These are phyloP conservation scores for Drosophila ogumai DNA, from an alignment of 1,140 invertebrate species.

Conservation along the genomic window DNA sequence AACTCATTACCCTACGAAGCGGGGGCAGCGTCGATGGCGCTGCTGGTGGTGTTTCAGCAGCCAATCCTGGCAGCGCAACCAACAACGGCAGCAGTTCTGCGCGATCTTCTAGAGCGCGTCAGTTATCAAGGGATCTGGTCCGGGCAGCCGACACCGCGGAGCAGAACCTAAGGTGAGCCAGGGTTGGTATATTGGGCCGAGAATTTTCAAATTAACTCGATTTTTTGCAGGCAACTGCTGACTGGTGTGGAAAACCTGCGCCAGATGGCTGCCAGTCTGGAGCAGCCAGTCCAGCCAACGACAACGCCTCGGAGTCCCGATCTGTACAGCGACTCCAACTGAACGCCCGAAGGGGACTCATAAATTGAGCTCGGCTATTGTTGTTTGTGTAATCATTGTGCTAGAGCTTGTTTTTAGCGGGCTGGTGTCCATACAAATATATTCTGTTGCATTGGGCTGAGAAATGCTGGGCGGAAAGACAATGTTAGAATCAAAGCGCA, in stretches of 20 bases:
- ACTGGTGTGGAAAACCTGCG: slow-evolving; percentile 88
- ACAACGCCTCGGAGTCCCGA: slow-evolving; percentile 68
- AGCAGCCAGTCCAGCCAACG: slow-evolving; percentile 53
- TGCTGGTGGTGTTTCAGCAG: slow-evolving; percentile 37
- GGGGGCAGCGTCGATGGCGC: slow-evolving; percentile 79
- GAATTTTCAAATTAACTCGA: not conserved
- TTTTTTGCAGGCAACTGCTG: slow-evolving; percentile 87
- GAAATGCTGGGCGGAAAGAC: slow-evolving; percentile 15
- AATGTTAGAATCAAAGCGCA: slow-evolving; percentile 70
- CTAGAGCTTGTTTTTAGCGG: slow-evolving; percentile 66
- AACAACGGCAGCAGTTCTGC: slow-evolving; percentile 62
- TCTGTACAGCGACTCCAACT: slow-evolving; percentile 71
- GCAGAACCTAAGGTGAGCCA: slow-evolving; percentile 87
- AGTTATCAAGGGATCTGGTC: slow-evolving; percentile 86
- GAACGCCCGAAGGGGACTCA: slow-evolving; percentile 26
- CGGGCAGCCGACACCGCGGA: slow-evolving; percentile 88
- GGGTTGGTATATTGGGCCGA: not conserved
- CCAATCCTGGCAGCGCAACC: slow-evolving; percentile 43
- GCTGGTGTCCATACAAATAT: slow-evolving; percentile 42
- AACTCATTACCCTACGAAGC: slow-evolving; percentile 83
- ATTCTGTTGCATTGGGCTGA: slow-evolving; percentile 42
- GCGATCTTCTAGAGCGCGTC: slow-evolving; percentile 73
- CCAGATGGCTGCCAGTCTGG: slow-evolving; percentile 85
- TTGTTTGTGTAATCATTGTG: slow-evolving; percentile 54
- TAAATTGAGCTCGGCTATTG: slow-evolving; percentile 33